Evolutionary conservation across 2,113 vertebrate species (phyloP), one percentile per base, ranked within the genome.

Genomic region (Octodon degus): DNA sequence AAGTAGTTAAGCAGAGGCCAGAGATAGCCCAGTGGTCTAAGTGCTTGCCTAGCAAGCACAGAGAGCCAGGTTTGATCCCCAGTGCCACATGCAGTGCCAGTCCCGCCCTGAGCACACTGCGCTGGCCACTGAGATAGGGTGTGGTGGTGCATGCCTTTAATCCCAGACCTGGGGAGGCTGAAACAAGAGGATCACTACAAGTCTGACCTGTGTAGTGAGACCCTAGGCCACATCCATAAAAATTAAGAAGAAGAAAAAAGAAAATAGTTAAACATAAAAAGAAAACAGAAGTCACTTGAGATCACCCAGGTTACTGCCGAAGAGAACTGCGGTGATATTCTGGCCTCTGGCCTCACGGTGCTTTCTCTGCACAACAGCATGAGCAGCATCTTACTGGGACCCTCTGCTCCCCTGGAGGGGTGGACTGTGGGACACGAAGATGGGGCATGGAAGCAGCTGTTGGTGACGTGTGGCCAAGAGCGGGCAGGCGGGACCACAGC

Each of bases 221-320:
- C 55, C 55, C 55, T 58, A 19, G 19, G 17, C 16, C 55, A 58
- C 16, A 58, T 58, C 17, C 55, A 58, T 58, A 58, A 58, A 58
- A 58, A 58, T 58, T 19, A 58, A 58, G 55, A 58, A 58, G 55
- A 58, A 58, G 55, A 55, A 16, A 55, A 55, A 16, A 95, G 79
- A 83, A 91, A 65, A 76, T 63, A 89, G 86, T 88, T 85, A 14
- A 84, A 55, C n/a, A 47, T 58, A 58, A 80, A 74, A 63, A 62
- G 67, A 50, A 86, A 93, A 55, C 0, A 58, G 50, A 50, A 68
- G 37, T 5, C 62, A 11, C 17, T 70, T 13, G 1, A 2, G 50
- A 7, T 17, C 2, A 0, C 25, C 58, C 40, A 24, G 72, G 72
- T 40, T 74, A 76, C 37, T 76, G 7, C 37, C 72, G 11, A 47